Base-by-base conservation (phyloP, 2,888 invertebrate genomes). In the Leptothorax acervorum region DNA sequence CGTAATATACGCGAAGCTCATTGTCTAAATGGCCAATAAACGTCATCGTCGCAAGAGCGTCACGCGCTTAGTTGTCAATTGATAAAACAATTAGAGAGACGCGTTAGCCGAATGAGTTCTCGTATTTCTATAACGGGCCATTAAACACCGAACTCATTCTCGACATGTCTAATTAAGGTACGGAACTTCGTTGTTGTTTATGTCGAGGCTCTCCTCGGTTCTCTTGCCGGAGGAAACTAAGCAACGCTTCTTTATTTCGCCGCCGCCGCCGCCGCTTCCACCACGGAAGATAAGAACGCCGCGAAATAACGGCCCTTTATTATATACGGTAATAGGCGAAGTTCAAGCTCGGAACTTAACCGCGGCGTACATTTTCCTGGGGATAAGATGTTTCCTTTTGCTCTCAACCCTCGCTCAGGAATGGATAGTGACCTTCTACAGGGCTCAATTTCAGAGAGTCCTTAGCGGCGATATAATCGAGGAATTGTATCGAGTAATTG, bases 321-420 rank as follows among this genome's bases (percentile, higher is more conserved):
- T 92, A 91, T 90, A 90, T 90, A 90, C 90, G 87, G 83, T 92
- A 91, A 91, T 91, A 90, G 90, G 87, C 87, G 86, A 91, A 91
- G 89, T 91, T 91, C 86, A 89, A 89, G 88, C 85, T 75, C 82
- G 85, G 65, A 86, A 88, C 89, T 90, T 91, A 89, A 89, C 91
- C 90, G 83, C 89, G 83, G 85, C 88, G 84, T 85, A 85, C 87
- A 87, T 88, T 90, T 90, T 90, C 75, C 86, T 15, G 71, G 62
- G 90, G 76, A 85, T 89, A 90, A 90, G 86, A 85, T 88, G 90
- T 88, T 88, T 85, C 84, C 86, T 83, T 90, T 90, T 86, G 78
- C 81, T 73, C 28, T 73, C 65, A 45, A 81, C 73, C 18, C 39
- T 73, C 60, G 28, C 45, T n/a, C 23, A 39, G 60, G 2, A 70